phyloP scores from a whole-genome alignment of 2,888 invertebrate species.

The Eupithecia abbreviata region DNA sequence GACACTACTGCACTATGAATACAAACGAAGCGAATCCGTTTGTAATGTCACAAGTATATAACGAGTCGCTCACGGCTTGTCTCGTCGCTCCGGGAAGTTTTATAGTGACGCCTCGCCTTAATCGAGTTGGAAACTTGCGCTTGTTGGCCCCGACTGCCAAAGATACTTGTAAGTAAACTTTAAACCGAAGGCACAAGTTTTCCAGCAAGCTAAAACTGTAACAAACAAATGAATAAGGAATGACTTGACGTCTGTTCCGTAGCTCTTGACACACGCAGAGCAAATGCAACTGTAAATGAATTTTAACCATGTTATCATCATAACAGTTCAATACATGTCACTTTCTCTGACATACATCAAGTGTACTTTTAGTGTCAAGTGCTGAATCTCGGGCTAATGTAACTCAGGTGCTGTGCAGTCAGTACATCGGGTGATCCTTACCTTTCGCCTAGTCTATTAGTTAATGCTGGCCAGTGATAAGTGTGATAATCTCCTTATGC shows the following conservation, averaged over 20 bases:
- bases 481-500: background rate
- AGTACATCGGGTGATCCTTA: background rate
- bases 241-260: background rate
- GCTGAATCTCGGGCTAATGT: background rate
- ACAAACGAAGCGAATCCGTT: conserved; percentile 19
- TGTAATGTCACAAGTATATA: conserved; percentile 24
- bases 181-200: conserved; percentile 15
- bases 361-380: background rate
- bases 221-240: conserved; percentile 16
- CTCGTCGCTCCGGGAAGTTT: conserved; percentile 30
- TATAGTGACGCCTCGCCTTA: conserved; percentile 23
- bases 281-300: background rate
- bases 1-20: background rate
- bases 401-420: too few species aligned
- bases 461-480: background rate
- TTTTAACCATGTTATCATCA: background rate
- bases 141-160: conserved; percentile 27
- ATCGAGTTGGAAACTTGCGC: conserved; percentile 28
- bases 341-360: background rate
- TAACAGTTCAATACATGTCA: background rate
- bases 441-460: background rate
- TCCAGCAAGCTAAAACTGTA: background rate
- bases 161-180: conserved; percentile 19
- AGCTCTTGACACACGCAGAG: background rate
- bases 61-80: conserved; percentile 17